Base-by-base conservation (phyloP, 2,888 invertebrate species). In the Pomacea canaliculata region DNA sequence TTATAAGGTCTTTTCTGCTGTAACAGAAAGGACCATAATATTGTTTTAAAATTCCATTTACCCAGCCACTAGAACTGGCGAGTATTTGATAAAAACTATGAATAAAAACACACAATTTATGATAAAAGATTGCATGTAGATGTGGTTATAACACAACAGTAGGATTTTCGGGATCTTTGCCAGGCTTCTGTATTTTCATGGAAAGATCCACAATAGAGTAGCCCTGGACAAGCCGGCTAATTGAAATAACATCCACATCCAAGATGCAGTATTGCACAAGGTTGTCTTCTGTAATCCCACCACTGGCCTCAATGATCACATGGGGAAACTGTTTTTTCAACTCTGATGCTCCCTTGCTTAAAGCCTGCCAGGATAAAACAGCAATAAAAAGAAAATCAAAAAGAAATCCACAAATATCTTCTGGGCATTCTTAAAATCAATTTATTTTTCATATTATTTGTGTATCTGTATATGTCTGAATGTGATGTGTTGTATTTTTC, bases 201-300 rank as follows among this genome's bases (percentile, higher is more conserved):
- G 91, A 91, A 77, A 91, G 90, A 82, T 92, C 91, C 4, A 91
- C 83, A 9, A 86, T 85, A 37, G 84, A 82, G 78, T 92, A 92
- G 7, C 91, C 91, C 77, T 92, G 91, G 9, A 91, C 91, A 7
- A 91, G 84, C 56, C 84, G 74, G 79, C 91, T 89, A 27, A 90
- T 84, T 3, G 92, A 92, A n/a, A 92, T 86, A 10, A 91, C 86
- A 77, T 92, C 91, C 10, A 91, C 83, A 63, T 86, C 78, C 16
- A 84, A 82, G 73, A 85, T 79, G 70, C 89, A 87, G 82, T 86
- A 92, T 18, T 87, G 74, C 3, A 70, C 23, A 10, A 91, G 76
- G 66, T 84, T 91, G 0, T 85, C 79, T 77, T 87, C 86, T 1
- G 85, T 90, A 49, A 92, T 87, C 18, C 91, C 91, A 10, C 92